Base-by-base conservation (phyloP, 2,888 invertebrate species). In the Spilarctia lutea region DNA sequence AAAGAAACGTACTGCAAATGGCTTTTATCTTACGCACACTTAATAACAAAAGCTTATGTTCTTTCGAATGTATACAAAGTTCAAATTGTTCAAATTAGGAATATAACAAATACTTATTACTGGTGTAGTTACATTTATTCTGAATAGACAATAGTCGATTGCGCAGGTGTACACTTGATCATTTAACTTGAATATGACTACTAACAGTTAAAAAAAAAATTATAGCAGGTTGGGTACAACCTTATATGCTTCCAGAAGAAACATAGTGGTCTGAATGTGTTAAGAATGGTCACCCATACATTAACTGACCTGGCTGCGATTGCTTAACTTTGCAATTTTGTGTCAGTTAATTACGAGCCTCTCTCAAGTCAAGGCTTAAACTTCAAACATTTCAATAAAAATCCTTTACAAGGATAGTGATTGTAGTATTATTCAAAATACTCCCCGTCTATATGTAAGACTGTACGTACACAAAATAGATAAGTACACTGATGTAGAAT, bases 401-500 rank as follows among this genome's bases (percentile, higher is more conserved):
- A 18, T 30, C 30, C 11, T 48, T 45, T 20, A 52, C 10, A 27
- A 70, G n/a, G 27, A 35, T 35, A 69, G 56, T 27, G 39, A 35
- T 56, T 20, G 1, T 30, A 56, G 56, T 68, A 56, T 56, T 56
- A 60, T 33, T 66, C 8, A 69, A 52, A 69, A 69, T 74, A 78
- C 73, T 78, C 74, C 68, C 71, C 66, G 74, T 74, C 73, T 75
- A 70, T 66, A 73, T 66, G 33, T 81, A 82, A 83, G 83, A 80
- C 81, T 85, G 82, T 79, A 77, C 74, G 82, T 79, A 77, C 72
- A 80, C 81, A 81, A 81, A 79, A 74, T 80, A 80, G 81, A 76
- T 84, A 52, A 52, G 27, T 68, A 69, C 72, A 63, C 18, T 30
- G 18, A 30, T 63, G 52, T 79, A 85, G 80, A 77, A 65, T 84